phyloP scores from a whole-genome alignment of 2,113 vertebrate genomes.

The Deroptyus accipitrinus region DNA sequence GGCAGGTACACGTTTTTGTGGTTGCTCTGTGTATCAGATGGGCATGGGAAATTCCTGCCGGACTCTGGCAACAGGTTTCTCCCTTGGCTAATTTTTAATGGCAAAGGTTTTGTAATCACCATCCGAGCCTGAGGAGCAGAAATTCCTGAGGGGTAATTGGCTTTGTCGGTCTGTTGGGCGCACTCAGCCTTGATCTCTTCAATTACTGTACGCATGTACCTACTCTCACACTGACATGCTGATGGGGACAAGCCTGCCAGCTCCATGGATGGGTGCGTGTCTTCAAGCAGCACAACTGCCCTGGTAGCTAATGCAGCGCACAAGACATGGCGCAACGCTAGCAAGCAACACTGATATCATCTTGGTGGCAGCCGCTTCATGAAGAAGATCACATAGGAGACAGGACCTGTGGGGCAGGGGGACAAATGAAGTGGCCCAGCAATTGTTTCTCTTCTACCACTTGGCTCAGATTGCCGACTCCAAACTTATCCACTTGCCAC shows the following conservation, averaged over 20 bases:
- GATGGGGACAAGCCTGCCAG: not conserved
- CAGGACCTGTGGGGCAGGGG: not conserved
- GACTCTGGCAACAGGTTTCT: constrained; percentile 33
- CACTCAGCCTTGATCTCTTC: constrained; percentile 72
- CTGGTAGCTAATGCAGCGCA: not conserved
- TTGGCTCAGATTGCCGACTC: not conserved
- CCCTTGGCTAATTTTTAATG: constrained; percentile 73
- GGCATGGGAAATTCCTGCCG: constrained; percentile 56
- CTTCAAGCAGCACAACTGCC: constrained; percentile 1
- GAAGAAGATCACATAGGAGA: not conserved
- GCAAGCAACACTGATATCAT: not conserved
- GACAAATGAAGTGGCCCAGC: not conserved
- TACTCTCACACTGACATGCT: constrained; percentile 4
- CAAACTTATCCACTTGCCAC: not conserved
- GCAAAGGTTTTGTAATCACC: constrained; percentile 70
- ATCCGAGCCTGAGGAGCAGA: constrained; percentile 63
- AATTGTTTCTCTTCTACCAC: not conserved
- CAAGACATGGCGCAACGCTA: not conserved
- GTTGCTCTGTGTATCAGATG: not conserved
- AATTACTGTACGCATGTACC: constrained; percentile 59
- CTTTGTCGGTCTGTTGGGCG: constrained; percentile 67
- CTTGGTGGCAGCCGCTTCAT: not conserved
- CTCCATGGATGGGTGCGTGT: constrained; percentile 11
- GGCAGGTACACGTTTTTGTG: not conserved
- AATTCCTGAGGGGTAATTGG: constrained; percentile 74